phyloP scores from a whole-genome alignment of 2,113 vertebrate genomes.

The Otocyon megalotis region DNA sequence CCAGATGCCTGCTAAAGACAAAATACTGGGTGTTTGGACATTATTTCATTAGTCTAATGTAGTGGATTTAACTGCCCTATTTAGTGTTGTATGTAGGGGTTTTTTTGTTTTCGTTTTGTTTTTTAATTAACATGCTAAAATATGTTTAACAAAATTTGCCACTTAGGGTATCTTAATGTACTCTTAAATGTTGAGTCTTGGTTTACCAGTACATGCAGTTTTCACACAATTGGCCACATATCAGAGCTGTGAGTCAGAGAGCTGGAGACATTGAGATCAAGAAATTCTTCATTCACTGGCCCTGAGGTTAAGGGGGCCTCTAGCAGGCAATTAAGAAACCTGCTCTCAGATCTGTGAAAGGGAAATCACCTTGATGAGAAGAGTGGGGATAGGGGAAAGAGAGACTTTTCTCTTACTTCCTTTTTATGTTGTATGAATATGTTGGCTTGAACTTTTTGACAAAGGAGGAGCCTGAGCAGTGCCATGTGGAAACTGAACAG shows the following conservation, averaged over 20 bases:
- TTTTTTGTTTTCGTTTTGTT: neutral
- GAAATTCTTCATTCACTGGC: neutral
- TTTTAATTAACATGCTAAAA: neutral
- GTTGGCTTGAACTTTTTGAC: neutral
- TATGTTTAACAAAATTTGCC: neutral
- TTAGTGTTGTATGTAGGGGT: neutral
- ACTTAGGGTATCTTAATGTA: neutral
- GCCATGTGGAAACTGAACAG: neutral
- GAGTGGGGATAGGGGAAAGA: neutral
- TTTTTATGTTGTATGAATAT: neutral
- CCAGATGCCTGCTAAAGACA: neutral
- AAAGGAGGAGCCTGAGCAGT: neutral
- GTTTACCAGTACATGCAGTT: neutral
- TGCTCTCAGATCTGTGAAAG: neutral
- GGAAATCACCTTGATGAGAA: neutral
- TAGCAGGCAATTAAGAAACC: neutral
- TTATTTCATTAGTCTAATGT: neutral
- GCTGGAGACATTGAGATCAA: neutral
- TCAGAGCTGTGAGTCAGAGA: neutral
- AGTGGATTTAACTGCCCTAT: neutral
- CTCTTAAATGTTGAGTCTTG: slow-evolving; percentile 8
- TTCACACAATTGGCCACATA: neutral
- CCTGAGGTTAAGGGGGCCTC: neutral
- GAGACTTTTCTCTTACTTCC: neutral
- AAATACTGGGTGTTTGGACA: neutral